Evolutionary conservation across 2,888 invertebrate species (phyloP).

Genomic region (Automeris io): DNA sequence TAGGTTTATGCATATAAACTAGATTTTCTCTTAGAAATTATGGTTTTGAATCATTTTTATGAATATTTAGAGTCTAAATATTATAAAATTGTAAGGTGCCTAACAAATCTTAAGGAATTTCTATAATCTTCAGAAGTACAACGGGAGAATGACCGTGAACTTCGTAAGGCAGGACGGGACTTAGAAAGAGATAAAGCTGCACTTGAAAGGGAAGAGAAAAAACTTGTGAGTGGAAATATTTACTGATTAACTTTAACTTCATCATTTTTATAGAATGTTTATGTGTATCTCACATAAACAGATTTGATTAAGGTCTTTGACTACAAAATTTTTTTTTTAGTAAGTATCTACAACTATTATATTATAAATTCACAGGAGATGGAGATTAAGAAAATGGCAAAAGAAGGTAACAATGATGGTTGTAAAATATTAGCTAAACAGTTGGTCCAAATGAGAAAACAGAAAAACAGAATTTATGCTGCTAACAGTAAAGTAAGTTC

Average conservation of each 20-base stretch:
- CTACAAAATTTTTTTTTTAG: no score
- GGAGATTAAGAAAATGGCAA: constrained; percentile 93
- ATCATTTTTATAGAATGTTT: no score
- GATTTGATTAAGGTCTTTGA: no score
- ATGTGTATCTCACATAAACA: no score
- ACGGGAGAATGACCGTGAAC: constrained; percentile 86
- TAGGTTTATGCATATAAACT: no score
- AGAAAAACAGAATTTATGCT: constrained; percentile 88
- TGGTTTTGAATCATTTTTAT: no score
- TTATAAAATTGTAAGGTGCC: no score
- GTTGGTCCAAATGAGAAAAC: constrained; percentile 90
- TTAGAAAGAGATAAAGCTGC: constrained; percentile 88
- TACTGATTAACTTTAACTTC: not conserved
- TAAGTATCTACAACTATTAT: not conserved
- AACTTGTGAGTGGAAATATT: constrained; percentile 78
- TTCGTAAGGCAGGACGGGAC: constrained; percentile 89
- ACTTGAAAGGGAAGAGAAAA: constrained; percentile 92
- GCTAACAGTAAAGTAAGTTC: constrained; percentile 86
- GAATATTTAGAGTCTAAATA: no score
- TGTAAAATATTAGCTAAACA: constrained; percentile 92
- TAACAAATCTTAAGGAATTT: no score
- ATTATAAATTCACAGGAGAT: constrained; percentile 76
- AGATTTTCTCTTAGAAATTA: no score
- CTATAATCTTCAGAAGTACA: constrained; percentile 82
- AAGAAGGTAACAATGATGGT: constrained; percentile 90